Conservation (phyloP, 2,797 vertebrate genomes). For the Poecile montanus region DNA sequence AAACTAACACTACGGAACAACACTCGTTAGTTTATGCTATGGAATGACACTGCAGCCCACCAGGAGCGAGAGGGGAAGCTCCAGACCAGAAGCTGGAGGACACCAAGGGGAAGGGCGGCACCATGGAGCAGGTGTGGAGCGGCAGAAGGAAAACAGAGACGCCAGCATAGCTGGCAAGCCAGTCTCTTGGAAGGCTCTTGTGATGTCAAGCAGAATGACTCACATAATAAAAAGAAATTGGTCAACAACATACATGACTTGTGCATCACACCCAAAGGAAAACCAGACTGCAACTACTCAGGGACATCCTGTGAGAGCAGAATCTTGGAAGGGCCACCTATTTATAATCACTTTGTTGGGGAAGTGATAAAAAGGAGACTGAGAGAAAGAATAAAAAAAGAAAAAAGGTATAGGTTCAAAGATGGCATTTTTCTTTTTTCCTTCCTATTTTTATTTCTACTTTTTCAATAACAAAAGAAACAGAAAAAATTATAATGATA, state of each 20-base stretch:
- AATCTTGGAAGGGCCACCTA: background rate
- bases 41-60: background rate
- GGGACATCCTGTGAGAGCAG: background rate
- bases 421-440: background rate
- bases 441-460: background rate
- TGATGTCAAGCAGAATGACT: slow-evolving; percentile 13
- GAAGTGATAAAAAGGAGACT: background rate
- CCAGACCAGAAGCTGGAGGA: background rate
- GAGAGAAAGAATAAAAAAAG: background rate
- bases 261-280: background rate
- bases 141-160: background rate
- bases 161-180: background rate
- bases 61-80: accelerated
- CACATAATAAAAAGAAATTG: background rate
- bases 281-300: background rate
- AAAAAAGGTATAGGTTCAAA: background rate
- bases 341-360: background rate
- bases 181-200: background rate
- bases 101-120: accelerated
- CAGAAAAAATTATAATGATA: background rate
- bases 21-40: too few relatives aligned
- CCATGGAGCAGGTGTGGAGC: background rate
- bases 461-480: background rate
- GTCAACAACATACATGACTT: background rate
- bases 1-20: background rate